Conservation (phyloP, 2,113 vertebrate genomes). For the Jacana jacana region DNA sequence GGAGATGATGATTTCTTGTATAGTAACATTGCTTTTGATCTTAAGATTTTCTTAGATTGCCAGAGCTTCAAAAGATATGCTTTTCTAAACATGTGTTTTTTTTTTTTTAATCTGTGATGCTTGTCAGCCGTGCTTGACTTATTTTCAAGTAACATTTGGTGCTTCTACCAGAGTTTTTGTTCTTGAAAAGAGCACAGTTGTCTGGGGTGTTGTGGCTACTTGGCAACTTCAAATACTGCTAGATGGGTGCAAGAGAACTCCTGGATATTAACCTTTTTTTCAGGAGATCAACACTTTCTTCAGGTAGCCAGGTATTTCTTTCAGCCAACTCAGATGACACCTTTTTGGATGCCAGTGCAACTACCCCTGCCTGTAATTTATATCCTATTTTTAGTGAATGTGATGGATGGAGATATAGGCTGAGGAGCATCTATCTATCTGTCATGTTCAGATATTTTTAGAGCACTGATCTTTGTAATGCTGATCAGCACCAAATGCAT, state of each 20-base stretch:
- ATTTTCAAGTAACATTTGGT: background rate
- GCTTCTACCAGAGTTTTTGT: background rate
- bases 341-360: background rate
- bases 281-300: background rate
- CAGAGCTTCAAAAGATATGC: background rate
- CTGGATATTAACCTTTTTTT: background rate
- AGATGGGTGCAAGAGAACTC: background rate
- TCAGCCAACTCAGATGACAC: background rate
- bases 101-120: background rate
- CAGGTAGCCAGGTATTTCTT: background rate
- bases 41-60: background rate
- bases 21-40: background rate
- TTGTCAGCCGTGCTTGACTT: background rate
- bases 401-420: slow-evolving; percentile 15
- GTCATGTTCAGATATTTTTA: slow-evolving; percentile 62
- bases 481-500: slow-evolving; percentile 61
- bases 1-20: background rate
- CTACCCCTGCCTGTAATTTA: background rate
- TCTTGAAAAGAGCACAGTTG: background rate
- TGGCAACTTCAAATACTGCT: background rate
- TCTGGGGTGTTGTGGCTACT: background rate
- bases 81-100: background rate
- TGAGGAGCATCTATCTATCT: slow-evolving; percentile 60
- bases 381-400: slow-evolving; percentile 36
- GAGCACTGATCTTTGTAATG: slow-evolving; percentile 63